These are phyloP conservation scores for Acanthurus tractus DNA, from an alignment of 2,797 vertebrate species.

Conservation along the genomic window DNA sequence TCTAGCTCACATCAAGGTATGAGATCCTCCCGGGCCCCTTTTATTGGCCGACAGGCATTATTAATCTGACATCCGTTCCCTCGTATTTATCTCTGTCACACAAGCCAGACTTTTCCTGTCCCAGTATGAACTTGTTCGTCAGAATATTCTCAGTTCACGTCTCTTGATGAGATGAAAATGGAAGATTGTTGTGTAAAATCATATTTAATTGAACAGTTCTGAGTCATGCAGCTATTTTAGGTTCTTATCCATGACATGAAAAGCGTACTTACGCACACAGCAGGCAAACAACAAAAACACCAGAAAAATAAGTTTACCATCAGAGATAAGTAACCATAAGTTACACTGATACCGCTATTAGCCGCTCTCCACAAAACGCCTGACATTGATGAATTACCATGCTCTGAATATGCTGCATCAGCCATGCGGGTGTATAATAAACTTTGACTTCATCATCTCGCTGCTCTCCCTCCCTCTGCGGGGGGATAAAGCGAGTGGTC, in stretches of 20 bases:
- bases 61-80: slow-evolving; percentile 41
- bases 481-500: slow-evolving; percentile 32
- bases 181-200: slow-evolving; percentile 43
- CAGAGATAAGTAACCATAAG: slow-evolving; percentile 30
- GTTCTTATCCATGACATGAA: slow-evolving; percentile 19
- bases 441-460: slow-evolving; percentile 48
- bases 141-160: slow-evolving; percentile 27
- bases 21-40: slow-evolving; percentile 30
- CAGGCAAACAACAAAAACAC: neutral
- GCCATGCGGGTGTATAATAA: slow-evolving; percentile 52
- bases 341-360: slow-evolving; percentile 51
- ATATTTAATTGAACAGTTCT: slow-evolving; percentile 57
- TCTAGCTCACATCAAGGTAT: slow-evolving; percentile 36
- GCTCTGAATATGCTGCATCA: slow-evolving; percentile 60
- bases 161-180: slow-evolving; percentile 21
- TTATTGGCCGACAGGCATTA: slow-evolving; percentile 32
- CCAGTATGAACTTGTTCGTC: slow-evolving; percentile 13
- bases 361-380: slow-evolving; percentile 14
- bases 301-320: slow-evolving; percentile 20
- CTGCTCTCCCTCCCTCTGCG: neutral
- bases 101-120: slow-evolving; percentile 10
- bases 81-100: slow-evolving; percentile 29
- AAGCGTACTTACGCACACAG: neutral
- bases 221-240: slow-evolving; percentile 40
- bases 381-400: slow-evolving; percentile 70